Evolutionary conservation across 2,888 invertebrate species (phyloP).

Genomic region (Deilephila porcellus): DNA sequence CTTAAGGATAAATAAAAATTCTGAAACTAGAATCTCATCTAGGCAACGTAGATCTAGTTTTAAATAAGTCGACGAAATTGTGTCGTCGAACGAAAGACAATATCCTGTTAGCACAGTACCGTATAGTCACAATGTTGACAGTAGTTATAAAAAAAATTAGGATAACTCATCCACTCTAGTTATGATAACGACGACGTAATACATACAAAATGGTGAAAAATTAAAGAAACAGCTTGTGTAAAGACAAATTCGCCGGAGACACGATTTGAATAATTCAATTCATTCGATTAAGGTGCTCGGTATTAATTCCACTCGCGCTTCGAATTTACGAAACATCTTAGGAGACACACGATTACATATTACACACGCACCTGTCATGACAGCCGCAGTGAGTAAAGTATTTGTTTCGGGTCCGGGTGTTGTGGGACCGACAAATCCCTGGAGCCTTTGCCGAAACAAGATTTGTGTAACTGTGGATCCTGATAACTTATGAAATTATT

Average conservation of each 20-base stretch:
- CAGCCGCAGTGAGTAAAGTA: too few species aligned
- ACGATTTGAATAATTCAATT: conserved; percentile 70
- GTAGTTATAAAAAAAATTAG: neutral
- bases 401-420: too few species aligned
- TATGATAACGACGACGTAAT: conserved; percentile 4
- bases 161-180: neutral
- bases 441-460: too few species aligned
- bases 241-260: conserved; percentile 59
- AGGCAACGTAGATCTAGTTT: too few species aligned
- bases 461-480: too few species aligned
- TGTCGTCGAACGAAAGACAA: too few species aligned
- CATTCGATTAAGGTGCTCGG: conserved; percentile 67
- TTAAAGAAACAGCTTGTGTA: conserved; percentile 50
- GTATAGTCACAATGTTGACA: neutral
- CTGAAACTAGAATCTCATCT: too few species aligned
- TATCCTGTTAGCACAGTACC: too few species aligned
- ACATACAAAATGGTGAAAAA: conserved; percentile 47
- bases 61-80: too few species aligned
- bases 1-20: too few species aligned
- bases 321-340: conserved; percentile 53
- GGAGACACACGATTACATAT: conserved; percentile 37
- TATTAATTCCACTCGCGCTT: conserved; percentile 64
- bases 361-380: neutral
- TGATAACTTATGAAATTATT: too few species aligned
- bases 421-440: too few species aligned